Evolutionary conservation across 1,140 invertebrate genomes (phyloP).

Genomic region (Adelges cooleyi): DNA sequence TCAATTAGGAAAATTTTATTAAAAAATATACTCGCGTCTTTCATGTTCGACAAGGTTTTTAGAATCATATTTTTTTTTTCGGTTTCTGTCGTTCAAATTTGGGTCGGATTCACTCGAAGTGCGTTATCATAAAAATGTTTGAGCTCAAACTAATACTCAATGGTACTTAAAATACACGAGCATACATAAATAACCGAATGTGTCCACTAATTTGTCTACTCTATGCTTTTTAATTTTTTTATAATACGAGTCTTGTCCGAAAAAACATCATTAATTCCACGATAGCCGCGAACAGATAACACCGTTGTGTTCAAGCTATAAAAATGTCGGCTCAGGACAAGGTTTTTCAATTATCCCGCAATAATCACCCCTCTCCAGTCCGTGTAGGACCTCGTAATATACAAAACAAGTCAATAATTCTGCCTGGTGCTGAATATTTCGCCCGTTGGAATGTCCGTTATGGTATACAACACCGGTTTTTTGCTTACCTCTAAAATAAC

Average conservation of each 20-base stretch:
- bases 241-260: constrained; percentile 12
- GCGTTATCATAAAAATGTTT: constrained; percentile 11
- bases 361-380: constrained; percentile 20
- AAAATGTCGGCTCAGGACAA: constrained; percentile 21
- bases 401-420: constrained; percentile 21
- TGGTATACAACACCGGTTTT: not conserved
- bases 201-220: constrained; percentile 13
- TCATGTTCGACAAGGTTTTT: no score
- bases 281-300: constrained; percentile 17
- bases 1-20: no score
- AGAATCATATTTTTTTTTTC: no score
- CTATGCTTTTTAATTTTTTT: constrained; percentile 20
- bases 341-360: constrained; percentile 26
- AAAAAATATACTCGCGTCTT: no score
- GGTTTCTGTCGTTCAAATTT: no score
- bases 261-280: constrained; percentile 16
- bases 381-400: constrained; percentile 4
- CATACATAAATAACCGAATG: not conserved
- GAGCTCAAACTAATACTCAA: no score
- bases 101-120: no score
- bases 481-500: not conserved
- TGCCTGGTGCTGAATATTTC: constrained; percentile 27
- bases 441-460: constrained; percentile 20
- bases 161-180: not conserved
- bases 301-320: constrained; percentile 15